phyloP scores from a whole-genome alignment of 2,888 invertebrate genomes.

The Cataglyphis rosenhaueri region DNA sequence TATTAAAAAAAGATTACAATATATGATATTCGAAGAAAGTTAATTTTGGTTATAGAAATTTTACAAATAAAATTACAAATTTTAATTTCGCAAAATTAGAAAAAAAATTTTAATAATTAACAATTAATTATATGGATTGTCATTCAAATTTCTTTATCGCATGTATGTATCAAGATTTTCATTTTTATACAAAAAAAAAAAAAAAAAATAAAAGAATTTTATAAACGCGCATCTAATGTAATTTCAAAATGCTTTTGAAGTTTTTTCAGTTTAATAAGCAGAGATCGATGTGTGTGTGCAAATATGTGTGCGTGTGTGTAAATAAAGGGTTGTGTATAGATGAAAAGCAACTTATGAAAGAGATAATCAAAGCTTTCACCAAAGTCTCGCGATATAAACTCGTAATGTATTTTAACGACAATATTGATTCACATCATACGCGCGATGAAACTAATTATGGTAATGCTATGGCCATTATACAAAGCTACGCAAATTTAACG shows the following conservation, averaged over 20 bases:
- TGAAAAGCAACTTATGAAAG: neutral
- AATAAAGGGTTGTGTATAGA: constrained; percentile 7
- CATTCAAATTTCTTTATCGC: neutral
- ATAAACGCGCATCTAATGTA: neutral
- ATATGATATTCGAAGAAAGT: neutral
- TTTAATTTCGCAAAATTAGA: neutral
- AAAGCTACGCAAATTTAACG: neutral
- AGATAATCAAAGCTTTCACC: constrained; percentile 23
- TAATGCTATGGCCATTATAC: constrained; percentile 9
- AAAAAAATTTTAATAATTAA: neutral
- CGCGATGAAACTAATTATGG: constrained; percentile 9
- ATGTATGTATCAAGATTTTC: neutral
- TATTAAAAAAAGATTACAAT: neutral
- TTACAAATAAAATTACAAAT: neutral
- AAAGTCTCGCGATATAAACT: constrained; percentile 27
- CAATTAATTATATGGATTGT: neutral
- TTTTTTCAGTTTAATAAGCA: neutral
- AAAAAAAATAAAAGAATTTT: neutral
- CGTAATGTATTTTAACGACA: constrained; percentile 5
- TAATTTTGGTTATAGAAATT: neutral
- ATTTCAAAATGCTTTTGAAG: neutral
- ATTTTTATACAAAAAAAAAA: neutral
- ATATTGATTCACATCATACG: neutral
- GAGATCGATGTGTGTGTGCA: neutral
- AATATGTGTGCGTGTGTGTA: neutral